Evolutionary conservation across 37 sponge, comb jelly and placozoan species (phyloP).

Genomic region (Halichondria panicea): DNA sequence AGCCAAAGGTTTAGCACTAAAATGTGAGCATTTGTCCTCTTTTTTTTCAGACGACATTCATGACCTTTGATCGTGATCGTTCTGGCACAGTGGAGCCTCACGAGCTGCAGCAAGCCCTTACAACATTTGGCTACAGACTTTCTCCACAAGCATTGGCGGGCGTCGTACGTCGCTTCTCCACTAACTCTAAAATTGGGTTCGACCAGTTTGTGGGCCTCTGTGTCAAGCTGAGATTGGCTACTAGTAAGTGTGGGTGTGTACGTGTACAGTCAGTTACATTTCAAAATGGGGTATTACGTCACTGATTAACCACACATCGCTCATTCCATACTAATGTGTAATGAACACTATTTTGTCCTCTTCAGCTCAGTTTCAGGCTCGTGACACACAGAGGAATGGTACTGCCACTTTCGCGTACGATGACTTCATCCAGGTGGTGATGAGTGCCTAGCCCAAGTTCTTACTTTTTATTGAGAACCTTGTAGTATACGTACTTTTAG

Average conservation of each 20-base stretch:
- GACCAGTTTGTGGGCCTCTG: slow-evolving; percentile 79
- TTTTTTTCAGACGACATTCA: slow-evolving; percentile 50
- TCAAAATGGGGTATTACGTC: neutral
- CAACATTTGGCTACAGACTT: slow-evolving; percentile 71
- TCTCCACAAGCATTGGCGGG: slow-evolving; percentile 58
- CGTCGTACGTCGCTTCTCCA: slow-evolving; percentile 61
- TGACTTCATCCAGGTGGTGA: slow-evolving; percentile 64
- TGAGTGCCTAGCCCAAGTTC: slow-evolving; percentile 21
- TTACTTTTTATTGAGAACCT: no score
- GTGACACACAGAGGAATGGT: slow-evolving; percentile 72
- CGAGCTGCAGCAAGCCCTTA: slow-evolving; percentile 78
- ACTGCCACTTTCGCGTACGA: slow-evolving; percentile 75
- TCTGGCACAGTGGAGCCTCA: slow-evolving; percentile 73
- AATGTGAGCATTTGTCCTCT: neutral
- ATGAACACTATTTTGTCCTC: neutral
- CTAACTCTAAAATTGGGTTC: slow-evolving; percentile 62
- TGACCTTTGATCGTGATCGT: slow-evolving; percentile 71
- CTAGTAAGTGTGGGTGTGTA: slow-evolving; percentile 44
- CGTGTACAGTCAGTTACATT: neutral
- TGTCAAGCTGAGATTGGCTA: slow-evolving; percentile 64
- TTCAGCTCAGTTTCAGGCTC: slow-evolving; percentile 63
- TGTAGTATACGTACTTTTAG: no score
- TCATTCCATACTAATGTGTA: neutral
- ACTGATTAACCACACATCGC: no score
- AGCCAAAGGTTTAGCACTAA: no score